These are phyloP conservation scores for Calameuta pallipes DNA, from an alignment of 2,888 invertebrate genomes.

Conservation along the genomic window DNA sequence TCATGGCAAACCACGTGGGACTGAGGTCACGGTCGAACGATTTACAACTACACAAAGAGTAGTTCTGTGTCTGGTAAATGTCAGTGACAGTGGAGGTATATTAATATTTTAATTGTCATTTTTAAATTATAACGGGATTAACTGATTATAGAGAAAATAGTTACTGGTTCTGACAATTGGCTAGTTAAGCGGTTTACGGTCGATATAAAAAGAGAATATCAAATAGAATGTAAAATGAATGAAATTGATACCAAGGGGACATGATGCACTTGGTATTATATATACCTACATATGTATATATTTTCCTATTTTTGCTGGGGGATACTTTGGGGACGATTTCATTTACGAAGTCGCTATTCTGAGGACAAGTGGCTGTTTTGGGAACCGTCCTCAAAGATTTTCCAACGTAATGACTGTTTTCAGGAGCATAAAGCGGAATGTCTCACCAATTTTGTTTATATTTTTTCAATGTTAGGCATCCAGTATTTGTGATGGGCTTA, in stretches of 20 bases:
- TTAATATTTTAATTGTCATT: neutral
- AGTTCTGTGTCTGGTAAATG: neutral
- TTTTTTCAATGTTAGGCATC: too few species aligned
- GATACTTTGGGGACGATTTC: too few species aligned
- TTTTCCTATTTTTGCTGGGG: too few species aligned
- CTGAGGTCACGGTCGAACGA: neutral
- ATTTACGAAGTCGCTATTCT: too few species aligned
- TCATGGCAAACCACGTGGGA: neutral
- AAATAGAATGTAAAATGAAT: neutral
- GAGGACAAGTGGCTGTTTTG: too few species aligned
- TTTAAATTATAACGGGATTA: neutral
- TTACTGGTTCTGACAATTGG: neutral
- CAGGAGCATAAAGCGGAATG: too few species aligned
- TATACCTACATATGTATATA: too few species aligned
- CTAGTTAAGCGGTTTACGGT: neutral
- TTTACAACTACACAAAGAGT: neutral
- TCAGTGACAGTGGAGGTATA: neutral
- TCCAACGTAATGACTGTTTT: too few species aligned
- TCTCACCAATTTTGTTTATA: too few species aligned
- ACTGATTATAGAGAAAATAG: neutral
- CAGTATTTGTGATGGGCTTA: too few species aligned
- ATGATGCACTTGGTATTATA: neutral
- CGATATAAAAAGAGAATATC: neutral
- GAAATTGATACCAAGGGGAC: too few species aligned
- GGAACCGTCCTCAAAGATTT: too few species aligned